These are phyloP conservation scores for Artemia sinica DNA, from an alignment of 2,888 invertebrate genomes.

Conservation along the genomic window DNA sequence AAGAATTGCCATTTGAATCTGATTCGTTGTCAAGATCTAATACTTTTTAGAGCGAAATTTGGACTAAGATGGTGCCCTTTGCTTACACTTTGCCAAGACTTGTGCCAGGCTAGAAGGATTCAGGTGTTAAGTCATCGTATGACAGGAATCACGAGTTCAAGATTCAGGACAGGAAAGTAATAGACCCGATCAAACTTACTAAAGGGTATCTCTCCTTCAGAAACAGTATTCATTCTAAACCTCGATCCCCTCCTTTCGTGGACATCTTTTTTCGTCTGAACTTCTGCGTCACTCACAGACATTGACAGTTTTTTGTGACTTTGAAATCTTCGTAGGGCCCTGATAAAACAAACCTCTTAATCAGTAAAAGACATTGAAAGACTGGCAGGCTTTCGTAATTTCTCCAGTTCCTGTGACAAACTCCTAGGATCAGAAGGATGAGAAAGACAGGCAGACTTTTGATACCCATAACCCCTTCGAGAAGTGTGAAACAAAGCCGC, in stretches of 20 bases:
- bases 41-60: too few species aligned
- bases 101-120: too few species aligned
- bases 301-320: background rate
- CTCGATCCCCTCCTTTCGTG: background rate
- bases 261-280: background rate
- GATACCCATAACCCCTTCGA: background rate
- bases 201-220: background rate
- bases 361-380: background rate
- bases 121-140: too few species aligned
- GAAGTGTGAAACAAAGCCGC: background rate
- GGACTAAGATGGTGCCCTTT: too few species aligned
- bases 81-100: too few species aligned
- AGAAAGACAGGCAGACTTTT: background rate
- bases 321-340: background rate
- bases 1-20: too few species aligned
- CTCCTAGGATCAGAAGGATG: background rate
- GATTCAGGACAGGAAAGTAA: background rate
- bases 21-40: too few species aligned
- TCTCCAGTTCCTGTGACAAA: constrained; percentile 10
- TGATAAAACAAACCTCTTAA: background rate
- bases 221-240: background rate
- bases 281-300: constrained; percentile 4
- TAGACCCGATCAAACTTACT: background rate
- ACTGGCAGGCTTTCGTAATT: background rate
- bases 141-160: too few species aligned